These are phyloP conservation scores for Pseudococcus viburni DNA, from an alignment of 2,888 invertebrate genomes.

Conservation along the genomic window DNA sequence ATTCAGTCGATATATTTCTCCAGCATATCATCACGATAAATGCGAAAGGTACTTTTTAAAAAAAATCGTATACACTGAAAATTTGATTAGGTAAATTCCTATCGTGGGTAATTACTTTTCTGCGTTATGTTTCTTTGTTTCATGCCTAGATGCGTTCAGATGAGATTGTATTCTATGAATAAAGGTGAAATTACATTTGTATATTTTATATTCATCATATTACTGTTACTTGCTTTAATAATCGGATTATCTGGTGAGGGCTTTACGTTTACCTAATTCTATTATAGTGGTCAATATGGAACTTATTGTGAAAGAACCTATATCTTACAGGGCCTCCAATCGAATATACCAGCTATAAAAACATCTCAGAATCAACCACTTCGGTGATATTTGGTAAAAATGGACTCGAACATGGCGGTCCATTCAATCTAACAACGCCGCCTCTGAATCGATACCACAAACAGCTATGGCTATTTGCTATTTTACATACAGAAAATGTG, in stretches of 20 bases:
- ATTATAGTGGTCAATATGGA: neutral
- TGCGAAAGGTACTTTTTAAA: conserved; percentile 84
- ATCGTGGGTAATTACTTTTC: neutral
- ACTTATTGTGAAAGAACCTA: conserved; percentile 45
- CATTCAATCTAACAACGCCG: conserved; percentile 89
- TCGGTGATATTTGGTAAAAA: conserved; percentile 74
- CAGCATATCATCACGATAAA: conserved; percentile 96
- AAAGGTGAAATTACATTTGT: conserved; percentile 97
- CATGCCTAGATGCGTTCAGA: conserved; percentile 88
- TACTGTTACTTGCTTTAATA: conserved; percentile 90
- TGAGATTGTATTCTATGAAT: conserved; percentile 97
- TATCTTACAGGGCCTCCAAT: conserved; percentile 79
- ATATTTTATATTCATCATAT: conserved; percentile 92
- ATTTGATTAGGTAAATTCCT: neutral
- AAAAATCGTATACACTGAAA: neutral
- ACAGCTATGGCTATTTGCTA: conserved; percentile 93
- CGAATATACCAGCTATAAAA: conserved; percentile 74
- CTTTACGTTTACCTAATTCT: neutral
- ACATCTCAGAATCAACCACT: conserved; percentile 25
- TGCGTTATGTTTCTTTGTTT: neutral
- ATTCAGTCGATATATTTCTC: conserved; percentile 95
- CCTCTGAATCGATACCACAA: conserved; percentile 90
- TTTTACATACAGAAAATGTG: conserved; percentile 85
- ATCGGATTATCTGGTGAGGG: conserved; percentile 89
- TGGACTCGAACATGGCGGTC: conserved; percentile 79